phyloP scores from a whole-genome alignment of 2,888 invertebrate species.

The Lasioglossum calceatum region DNA sequence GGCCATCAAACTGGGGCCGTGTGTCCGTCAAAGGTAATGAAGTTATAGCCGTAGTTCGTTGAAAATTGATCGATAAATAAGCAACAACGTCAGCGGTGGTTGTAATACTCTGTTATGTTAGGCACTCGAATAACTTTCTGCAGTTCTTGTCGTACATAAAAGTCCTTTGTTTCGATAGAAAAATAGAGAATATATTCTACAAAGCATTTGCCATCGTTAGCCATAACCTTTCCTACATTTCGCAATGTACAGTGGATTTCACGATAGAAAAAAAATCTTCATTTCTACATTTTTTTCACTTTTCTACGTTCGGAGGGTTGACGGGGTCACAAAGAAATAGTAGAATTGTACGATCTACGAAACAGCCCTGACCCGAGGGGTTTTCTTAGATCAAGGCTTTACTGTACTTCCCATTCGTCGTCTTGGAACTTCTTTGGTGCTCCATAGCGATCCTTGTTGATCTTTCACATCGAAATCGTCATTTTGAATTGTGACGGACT shows the following conservation, averaged over 20 bases:
- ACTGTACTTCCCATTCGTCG: too few species aligned
- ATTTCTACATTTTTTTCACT: too few species aligned
- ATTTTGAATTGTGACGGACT: not conserved
- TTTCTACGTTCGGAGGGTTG: too few species aligned
- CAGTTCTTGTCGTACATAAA: not conserved
- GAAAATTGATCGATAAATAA: conserved; percentile 3
- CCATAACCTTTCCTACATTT: not conserved
- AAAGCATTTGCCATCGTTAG: not conserved
- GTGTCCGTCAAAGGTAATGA: not conserved
- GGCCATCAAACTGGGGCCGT: not conserved
- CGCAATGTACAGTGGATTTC: not conserved
- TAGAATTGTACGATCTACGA: too few species aligned
- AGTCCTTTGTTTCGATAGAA: not conserved
- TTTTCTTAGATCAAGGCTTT: too few species aligned
- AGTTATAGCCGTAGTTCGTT: not conserved
- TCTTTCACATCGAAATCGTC: not conserved
- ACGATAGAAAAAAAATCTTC: not conserved
- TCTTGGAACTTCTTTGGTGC: not conserved
- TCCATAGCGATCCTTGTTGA: not conserved
- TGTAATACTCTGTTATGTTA: not conserved
- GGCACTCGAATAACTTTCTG: not conserved
- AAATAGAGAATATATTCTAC: not conserved
- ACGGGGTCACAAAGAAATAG: too few species aligned
- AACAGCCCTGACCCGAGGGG: too few species aligned
- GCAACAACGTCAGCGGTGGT: not conserved